Percentiles rank a stretch among this genome's conserved stretches.
Evolutionary conservation across 2,113 vertebrate species (phyloP).

Genomic region (Oreochromis tanganicae): DNA sequence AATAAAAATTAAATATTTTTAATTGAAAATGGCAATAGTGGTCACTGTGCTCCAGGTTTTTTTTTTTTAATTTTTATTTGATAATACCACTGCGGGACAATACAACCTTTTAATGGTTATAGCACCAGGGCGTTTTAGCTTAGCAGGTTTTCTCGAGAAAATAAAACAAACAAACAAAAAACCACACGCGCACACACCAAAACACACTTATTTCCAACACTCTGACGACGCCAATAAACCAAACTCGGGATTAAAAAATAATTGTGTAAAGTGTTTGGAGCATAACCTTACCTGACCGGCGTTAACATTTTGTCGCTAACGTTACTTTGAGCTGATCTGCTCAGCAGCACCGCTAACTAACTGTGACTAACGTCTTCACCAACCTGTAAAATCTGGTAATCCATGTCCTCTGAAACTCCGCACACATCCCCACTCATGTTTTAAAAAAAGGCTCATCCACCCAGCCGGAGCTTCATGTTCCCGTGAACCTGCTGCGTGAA

Average conservation of each 20-base stretch:
- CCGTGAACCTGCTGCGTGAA: not conserved
- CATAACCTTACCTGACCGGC: not conserved
- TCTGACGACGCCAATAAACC: not conserved
- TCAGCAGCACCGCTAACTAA: not conserved
- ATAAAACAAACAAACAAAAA: not conserved
- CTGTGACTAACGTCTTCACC: not conserved
- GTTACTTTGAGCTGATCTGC: not conserved
- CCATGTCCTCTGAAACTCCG: conserved; percentile 30
- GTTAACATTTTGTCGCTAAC: not conserved
- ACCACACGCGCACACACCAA: not conserved
- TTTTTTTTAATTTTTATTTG: not conserved
- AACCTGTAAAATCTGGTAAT: conserved; percentile 55
- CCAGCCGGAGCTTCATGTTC: not conserved
- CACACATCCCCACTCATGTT: not conserved
- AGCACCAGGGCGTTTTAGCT: not conserved
- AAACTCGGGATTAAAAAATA: not conserved
- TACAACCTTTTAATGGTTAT: not conserved
- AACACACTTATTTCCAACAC: not conserved
- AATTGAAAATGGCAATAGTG: not conserved
- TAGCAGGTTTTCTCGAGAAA: not conserved
- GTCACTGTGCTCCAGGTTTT: not conserved
- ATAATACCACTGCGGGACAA: not conserved
- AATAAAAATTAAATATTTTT: not conserved
- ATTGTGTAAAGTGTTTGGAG: not conserved
- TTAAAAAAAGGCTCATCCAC: not conserved